Evolutionary conservation across 2,888 invertebrate genomes (phyloP).

Genomic region (Geophilus truncorum): DNA sequence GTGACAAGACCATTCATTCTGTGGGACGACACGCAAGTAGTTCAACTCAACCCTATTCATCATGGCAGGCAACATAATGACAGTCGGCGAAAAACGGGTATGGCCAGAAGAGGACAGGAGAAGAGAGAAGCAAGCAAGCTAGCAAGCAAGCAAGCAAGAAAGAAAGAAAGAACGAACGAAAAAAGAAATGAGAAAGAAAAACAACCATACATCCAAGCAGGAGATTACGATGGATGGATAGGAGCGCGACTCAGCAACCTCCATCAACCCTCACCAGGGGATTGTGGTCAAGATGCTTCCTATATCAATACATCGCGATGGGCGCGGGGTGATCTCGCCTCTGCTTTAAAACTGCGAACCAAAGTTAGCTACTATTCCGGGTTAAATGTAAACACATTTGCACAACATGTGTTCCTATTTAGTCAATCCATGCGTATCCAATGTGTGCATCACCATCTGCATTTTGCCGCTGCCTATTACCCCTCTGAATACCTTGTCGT

Average conservation of each 20-base stretch:
- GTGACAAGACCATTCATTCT: slow-evolving; percentile 21
- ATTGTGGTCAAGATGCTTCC: slow-evolving; percentile 27
- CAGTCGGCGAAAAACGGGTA: not conserved
- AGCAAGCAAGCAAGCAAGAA: not conserved
- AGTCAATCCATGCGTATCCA: slow-evolving; percentile 7
- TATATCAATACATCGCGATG: not conserved
- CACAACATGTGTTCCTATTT: slow-evolving; percentile 23
- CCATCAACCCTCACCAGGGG: not conserved
- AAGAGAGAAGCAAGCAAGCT: not conserved
- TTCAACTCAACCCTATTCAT: slow-evolving; percentile 8
- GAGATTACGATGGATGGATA: slow-evolving; percentile 3
- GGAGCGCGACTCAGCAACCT: not conserved
- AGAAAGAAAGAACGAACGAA: too few relatives aligned
- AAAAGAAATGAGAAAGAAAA: too few relatives aligned
- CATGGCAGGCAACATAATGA: slow-evolving; percentile 10
- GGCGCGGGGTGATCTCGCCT: not conserved
- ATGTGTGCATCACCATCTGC: not conserved
- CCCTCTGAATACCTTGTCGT: not conserved
- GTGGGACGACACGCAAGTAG: not conserved
- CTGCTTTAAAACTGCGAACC: not conserved
- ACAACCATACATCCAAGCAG: slow-evolving; percentile 5
- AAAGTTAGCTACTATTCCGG: not conserved
- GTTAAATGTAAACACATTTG: slow-evolving; percentile 1
- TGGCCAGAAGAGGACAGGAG: not conserved
- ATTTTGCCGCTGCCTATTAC: not conserved